Evolutionary conservation across 2,113 vertebrate genomes (phyloP).

Genomic region (Lophotis ruficrista): DNA sequence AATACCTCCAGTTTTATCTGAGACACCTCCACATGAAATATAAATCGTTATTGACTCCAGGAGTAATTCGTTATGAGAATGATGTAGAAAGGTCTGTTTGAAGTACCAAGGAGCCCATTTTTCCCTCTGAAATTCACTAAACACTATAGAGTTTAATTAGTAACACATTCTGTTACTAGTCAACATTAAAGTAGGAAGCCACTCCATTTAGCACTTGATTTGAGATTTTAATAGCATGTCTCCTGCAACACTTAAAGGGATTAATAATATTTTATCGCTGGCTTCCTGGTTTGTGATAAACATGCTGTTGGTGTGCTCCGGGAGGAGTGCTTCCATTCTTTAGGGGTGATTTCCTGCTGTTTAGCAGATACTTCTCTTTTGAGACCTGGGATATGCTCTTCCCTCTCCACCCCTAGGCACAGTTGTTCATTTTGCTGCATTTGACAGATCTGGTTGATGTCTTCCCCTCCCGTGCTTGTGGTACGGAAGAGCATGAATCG

Average conservation of each 20-base stretch:
- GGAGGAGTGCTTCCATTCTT: background rate
- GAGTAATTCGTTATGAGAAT: background rate
- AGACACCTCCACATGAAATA: background rate
- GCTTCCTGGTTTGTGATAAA: background rate
- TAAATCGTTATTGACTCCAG: background rate
- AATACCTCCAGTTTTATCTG: background rate
- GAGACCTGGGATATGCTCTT: background rate
- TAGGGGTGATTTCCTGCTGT: background rate
- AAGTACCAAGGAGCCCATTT: background rate
- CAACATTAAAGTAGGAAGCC: background rate
- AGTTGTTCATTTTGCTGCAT: background rate
- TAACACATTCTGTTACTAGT: background rate
- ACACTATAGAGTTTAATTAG: background rate
- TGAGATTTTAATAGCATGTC: background rate
- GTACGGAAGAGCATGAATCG: background rate
- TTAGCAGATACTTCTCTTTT: background rate
- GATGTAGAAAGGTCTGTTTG: background rate
- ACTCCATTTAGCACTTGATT: background rate
- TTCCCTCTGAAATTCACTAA: background rate
- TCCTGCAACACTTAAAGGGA: background rate
- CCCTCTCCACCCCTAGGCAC: background rate
- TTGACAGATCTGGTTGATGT: background rate
- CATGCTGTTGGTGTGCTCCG: accelerated
- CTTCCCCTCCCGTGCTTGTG: background rate
- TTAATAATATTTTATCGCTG: background rate